Conservation (phyloP, 1,140 invertebrate species). For the Drosophila sp. region DNA sequence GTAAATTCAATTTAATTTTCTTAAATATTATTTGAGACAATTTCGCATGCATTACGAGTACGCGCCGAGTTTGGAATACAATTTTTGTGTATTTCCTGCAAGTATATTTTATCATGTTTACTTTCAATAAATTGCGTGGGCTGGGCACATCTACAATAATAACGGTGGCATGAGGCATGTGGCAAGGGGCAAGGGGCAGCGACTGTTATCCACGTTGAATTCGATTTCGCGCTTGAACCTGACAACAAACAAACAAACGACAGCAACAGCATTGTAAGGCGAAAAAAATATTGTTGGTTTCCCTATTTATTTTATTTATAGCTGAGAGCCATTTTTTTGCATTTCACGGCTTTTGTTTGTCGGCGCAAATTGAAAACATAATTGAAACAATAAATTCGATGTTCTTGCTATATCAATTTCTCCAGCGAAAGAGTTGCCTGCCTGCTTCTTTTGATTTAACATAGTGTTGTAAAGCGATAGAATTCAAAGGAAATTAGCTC, state of each 20-base stretch:
- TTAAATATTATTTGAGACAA: constrained; percentile 83
- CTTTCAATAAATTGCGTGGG: constrained; percentile 73
- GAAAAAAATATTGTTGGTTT: constrained; percentile 40
- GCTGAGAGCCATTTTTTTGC: constrained; percentile 64
- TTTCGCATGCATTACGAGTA: constrained; percentile 68
- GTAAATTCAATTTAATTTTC: constrained; percentile 84
- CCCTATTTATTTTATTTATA: constrained; percentile 73
- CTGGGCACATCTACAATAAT: neutral
- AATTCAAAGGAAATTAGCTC: constrained; percentile 33
- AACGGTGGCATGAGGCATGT: neutral
- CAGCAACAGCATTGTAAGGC: constrained; percentile 9
- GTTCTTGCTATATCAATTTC: constrained; percentile 20
- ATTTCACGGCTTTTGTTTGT: constrained; percentile 74
- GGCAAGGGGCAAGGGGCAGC: neutral
- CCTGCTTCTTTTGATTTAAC: neutral
- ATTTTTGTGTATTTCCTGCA: constrained; percentile 59
- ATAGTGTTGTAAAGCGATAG: constrained; percentile 1
- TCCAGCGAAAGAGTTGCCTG: constrained; percentile 57
- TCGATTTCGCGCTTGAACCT: constrained; percentile 63
- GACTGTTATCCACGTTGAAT: constrained; percentile 26
- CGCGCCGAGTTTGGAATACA: constrained; percentile 51
- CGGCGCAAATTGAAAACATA: constrained; percentile 82
- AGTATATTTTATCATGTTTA: constrained; percentile 76
- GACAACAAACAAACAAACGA: constrained; percentile 41
- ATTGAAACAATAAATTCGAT: constrained; percentile 80